Evolutionary conservation across 2,888 invertebrate species (phyloP).

Genomic region (Pollenia amentaria): DNA sequence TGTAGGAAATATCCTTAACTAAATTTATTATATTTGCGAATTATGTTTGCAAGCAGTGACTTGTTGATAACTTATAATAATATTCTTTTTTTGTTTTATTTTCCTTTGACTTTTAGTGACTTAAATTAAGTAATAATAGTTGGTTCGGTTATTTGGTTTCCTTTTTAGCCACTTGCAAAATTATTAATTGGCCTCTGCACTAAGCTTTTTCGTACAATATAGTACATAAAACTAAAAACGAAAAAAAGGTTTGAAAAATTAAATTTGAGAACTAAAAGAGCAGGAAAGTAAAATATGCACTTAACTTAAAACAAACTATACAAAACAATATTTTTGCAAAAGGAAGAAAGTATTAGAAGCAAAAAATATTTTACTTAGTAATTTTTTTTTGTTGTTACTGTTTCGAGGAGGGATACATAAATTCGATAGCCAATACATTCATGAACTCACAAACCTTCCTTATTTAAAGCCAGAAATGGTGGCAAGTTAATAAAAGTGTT

Average conservation of each 20-base stretch:
- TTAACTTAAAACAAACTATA: slow-evolving; percentile 58
- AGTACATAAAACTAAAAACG: background rate
- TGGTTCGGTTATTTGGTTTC: slow-evolving; percentile 13
- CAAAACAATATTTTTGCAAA: slow-evolving; percentile 23
- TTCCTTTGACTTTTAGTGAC: slow-evolving; percentile 45
- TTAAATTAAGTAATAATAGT: slow-evolving; percentile 16
- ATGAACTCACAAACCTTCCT: slow-evolving; percentile 48
- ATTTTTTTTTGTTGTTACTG: slow-evolving; percentile 4
- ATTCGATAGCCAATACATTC: slow-evolving; percentile 52
- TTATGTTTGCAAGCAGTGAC: background rate
- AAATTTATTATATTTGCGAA: too few species aligned
- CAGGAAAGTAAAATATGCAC: background rate
- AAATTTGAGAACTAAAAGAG: slow-evolving; percentile 1
- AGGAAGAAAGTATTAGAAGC: slow-evolving; percentile 12
- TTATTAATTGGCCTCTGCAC: slow-evolving; percentile 1
- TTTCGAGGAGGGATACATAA: slow-evolving; percentile 48
- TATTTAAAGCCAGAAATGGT: background rate
- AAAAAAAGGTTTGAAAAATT: slow-evolving; percentile 14
- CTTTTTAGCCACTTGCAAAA: slow-evolving; percentile 19
- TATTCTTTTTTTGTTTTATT: slow-evolving; percentile 6
- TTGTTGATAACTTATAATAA: background rate
- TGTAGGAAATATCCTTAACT: too few species aligned
- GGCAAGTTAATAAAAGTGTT: background rate
- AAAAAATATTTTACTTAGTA: background rate
- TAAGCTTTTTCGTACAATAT: background rate